Conservation (phyloP, 2,113 vertebrate species). For the Melanerpes formicivorus region DNA sequence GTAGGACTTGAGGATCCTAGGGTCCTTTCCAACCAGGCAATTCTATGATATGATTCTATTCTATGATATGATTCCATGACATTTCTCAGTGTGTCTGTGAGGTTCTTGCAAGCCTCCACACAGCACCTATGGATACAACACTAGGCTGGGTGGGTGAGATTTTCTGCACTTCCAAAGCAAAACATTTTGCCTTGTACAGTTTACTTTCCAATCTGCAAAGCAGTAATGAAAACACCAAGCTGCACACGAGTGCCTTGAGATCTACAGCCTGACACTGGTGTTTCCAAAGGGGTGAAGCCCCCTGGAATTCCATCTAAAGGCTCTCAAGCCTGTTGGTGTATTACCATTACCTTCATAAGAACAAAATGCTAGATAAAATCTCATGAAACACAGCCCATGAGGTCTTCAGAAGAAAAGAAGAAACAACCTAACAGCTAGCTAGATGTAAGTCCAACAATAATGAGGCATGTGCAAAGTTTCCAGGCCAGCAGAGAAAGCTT, state of each 20-base stretch:
- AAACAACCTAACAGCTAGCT: conserved; percentile 26
- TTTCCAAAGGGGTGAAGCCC: not conserved
- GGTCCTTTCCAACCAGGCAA: no score
- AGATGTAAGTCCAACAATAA: not conserved
- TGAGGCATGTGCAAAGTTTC: not conserved
- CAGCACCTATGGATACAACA: not conserved
- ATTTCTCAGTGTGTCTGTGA: accelerated
- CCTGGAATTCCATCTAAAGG: not conserved
- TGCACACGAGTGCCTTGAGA: not conserved
- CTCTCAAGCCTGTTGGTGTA: not conserved
- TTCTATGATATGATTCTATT: no score
- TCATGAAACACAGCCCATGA: not conserved
- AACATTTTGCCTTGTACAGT: not conserved
- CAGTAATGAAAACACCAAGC: not conserved
- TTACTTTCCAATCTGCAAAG: not conserved
- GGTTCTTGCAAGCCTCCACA: not conserved
- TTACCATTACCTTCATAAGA: not conserved
- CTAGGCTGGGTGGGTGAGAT: not conserved
- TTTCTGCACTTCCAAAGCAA: accelerated
- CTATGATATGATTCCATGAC: no score
- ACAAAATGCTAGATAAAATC: not conserved
- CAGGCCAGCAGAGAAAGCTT: not conserved
- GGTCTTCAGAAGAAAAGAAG: not conserved
- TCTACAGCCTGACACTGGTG: not conserved
- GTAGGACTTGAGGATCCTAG: no score